These are phyloP conservation scores for Aphelenchoides fujianensis DNA, from an alignment of 1,140 invertebrate species.

Conservation along the genomic window DNA sequence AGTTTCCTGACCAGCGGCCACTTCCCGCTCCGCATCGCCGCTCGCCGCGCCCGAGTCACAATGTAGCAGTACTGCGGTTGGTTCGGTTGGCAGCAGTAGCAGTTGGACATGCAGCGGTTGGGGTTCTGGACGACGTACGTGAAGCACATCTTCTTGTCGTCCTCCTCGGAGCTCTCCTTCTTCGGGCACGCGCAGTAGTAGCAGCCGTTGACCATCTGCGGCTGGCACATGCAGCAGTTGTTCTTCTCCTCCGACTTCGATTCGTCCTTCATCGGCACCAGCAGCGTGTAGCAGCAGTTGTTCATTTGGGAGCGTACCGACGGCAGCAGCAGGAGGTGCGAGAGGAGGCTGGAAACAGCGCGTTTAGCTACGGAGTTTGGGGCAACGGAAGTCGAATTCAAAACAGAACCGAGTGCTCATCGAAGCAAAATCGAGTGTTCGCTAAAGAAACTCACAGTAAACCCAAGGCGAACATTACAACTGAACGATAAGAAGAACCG, in stretches of 20 bases:
- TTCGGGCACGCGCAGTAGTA: neutral
- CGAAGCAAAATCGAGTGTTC: too few relatives aligned
- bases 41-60: neutral
- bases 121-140: neutral
- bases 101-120: neutral
- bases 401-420: too few relatives aligned
- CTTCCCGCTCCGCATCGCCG: too few relatives aligned
- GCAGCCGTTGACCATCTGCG: neutral
- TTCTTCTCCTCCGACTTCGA: neutral
- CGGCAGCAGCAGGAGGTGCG: too few relatives aligned
- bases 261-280: neutral
- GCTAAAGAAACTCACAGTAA: too few relatives aligned
- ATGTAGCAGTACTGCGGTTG: neutral
- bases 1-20: too few relatives aligned
- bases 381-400: too few relatives aligned
- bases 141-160: neutral
- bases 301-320: too few relatives aligned
- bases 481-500: too few relatives aligned
- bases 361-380: too few relatives aligned
- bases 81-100: neutral
- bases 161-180: neutral
- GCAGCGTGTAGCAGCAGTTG: neutral
- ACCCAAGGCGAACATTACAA: too few relatives aligned
- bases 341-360: too few relatives aligned
- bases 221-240: neutral